These are phyloP conservation scores for Allophyes oxyacanthae DNA, from an alignment of 2,888 invertebrate species.

Conservation along the genomic window DNA sequence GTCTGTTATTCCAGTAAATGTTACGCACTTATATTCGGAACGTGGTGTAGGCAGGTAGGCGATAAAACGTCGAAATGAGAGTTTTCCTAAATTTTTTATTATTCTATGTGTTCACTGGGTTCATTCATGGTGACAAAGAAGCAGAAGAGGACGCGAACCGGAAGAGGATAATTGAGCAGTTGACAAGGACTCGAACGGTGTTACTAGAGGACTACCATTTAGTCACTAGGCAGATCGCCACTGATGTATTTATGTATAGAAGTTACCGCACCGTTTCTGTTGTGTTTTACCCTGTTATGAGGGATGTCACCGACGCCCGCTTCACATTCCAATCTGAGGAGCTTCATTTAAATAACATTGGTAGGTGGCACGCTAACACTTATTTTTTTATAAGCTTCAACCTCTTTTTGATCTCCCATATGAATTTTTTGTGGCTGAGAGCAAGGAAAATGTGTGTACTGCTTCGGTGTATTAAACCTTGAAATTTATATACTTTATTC, in stretches of 20 bases:
- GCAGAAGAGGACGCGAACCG: conserved; percentile 76
- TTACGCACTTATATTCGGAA: conserved; percentile 36
- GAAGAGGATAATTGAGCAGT: conserved; percentile 78
- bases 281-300: conserved; percentile 79
- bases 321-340: conserved; percentile 87
- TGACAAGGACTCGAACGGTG: conserved; percentile 79
- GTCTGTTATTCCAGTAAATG: conserved; percentile 32
- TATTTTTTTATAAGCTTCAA: conserved; percentile 17
- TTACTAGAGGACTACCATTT: conserved; percentile 80
- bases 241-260: conserved; percentile 84
- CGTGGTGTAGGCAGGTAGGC: conserved; percentile 69
- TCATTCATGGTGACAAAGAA: conserved; percentile 75
- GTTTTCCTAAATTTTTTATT: conserved; percentile 72
- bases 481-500: too few species aligned
- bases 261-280: conserved; percentile 85
- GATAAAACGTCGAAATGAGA: conserved; percentile 70
- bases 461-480: too few species aligned
- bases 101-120: conserved; percentile 74
- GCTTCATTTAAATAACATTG: conserved; percentile 85
- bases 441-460: too few species aligned
- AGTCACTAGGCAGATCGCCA: conserved; percentile 82
- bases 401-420: not conserved
- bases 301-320: conserved; percentile 80
- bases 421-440: too few species aligned
- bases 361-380: conserved; percentile 69